Evolutionary conservation across 2,888 invertebrate species (phyloP), one percentile per base, ranked within the genome.

Genomic region (Gymnosoma rotundatum): DNA sequence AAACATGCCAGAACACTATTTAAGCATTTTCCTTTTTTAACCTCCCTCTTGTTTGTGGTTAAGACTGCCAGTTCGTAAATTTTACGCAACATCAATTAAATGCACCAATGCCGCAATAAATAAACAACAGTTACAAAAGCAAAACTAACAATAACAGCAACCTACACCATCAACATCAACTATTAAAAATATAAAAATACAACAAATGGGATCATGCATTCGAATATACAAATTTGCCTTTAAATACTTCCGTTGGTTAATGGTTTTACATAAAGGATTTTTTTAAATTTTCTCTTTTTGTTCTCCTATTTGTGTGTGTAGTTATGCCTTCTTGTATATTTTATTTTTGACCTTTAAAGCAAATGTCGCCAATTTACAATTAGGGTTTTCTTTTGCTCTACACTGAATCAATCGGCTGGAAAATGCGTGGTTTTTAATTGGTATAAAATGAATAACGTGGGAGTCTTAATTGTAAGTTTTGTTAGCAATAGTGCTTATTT

Each of bases 41-140:
- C 42, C 21, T 9, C 25, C 45, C 6, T 32, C 7, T 16, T 16
- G 3, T 0, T 32, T 10, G 12, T n/a, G 50, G 32, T 14, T 21
- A 12, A 21, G 21, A 18, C 45, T 58, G 14, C 5, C 9, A 14
- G 48, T 52, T 70, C 80, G 73, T 73, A 80, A 80, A 83, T 83
- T 73, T 73, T 67, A 80, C 63, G 72, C 69, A 76, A 78, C 76
- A 80, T 83, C 83, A 76, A 83, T 83, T 83, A 76, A 83, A 80
- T 73, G 52, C 76, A 76, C 56, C 80, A 67, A 52, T 45, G 58
- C 20, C 54, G 32, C 5, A 10, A 64, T 50, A 54, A 64, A 48
- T 54, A 54, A 69, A n/a, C 10, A 67, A 36, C 66, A 63, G 8
- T 6, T 18, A 16, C 20, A 54, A n/a, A 14, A 56, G 32, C 18